Evolutionary conservation across 2,797 vertebrate genomes (phyloP), one percentile per base, ranked within the genome.

Genomic region (Hippocampus kuda): DNA sequence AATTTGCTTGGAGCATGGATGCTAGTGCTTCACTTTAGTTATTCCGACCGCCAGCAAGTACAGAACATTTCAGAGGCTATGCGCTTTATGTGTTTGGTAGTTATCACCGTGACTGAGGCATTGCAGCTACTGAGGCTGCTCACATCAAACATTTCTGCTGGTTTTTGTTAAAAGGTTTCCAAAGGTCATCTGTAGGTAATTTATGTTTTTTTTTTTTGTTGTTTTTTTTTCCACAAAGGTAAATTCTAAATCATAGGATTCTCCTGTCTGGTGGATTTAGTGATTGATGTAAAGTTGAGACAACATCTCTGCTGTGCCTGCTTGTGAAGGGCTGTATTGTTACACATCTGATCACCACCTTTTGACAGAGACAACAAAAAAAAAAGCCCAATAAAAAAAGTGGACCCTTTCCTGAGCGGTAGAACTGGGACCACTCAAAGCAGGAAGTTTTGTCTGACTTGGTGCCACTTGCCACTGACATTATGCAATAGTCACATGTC

Each of bases 121-220:
- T 67, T 30, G 42, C 42, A 34, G 67, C 15, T 44, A 67, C 53
- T 67, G 56, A 77, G 42, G 42, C 27, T 27, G 26, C 70, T 71
- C n/a, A 68, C 34, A n/a, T 67, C 72, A 70, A 68, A 77, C 71
- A 79, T 83, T 88, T 80, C 79, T 84, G 70, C 78, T 78, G 77
- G 53, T 80, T 81, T 72, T 79, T 72, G 70, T 81, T 78, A 76
- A 56, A 76, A 49, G 68, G 41, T 68, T 76, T 76, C 81, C 73
- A 77, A 67, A 34, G 63, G 63, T 24, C 44, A 65, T 65, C 63
- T 48, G 26, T 15, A 65, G 65, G 57, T 77, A 81, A 84, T 88
- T 84, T 87, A 84, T 78, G 72, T 2, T 2, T 74, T 74, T 70
- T 68, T 61, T 75, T 77, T 79, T n/a, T n/a, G n/a, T n/a, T n/a